A percentile compares a stretch with the other conserved stretches of the same genome.
phyloP scores from a whole-genome alignment of 2,113 vertebrate species.

The Peromyscus leucopus region DNA sequence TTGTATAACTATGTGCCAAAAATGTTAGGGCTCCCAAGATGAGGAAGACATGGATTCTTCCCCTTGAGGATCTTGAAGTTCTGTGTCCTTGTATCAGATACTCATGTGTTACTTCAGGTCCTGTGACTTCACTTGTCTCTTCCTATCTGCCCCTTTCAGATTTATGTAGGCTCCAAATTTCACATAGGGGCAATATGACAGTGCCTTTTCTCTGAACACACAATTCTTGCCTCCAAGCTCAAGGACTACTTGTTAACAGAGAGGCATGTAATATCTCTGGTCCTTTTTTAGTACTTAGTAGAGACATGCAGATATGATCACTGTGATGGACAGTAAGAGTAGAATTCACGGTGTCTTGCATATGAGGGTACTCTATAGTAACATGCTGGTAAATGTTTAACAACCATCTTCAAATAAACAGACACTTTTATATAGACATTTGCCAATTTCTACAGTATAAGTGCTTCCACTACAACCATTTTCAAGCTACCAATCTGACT shows the following conservation, averaged over 20 bases:
- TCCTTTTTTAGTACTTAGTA: background rate
- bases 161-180: background rate
- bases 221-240: background rate
- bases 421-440: background rate
- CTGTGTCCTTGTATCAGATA: background rate
- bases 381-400: background rate
- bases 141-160: background rate
- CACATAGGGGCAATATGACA: background rate
- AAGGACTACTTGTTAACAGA: background rate
- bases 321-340: background rate
- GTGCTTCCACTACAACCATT: background rate
- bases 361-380: background rate
- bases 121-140: background rate
- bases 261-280: background rate
- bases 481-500: constrained; percentile 12
- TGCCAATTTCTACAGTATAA: background rate
- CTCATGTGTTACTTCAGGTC: background rate
- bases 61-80: background rate
- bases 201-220: background rate
- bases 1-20: constrained; percentile 1
- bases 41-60: background rate
- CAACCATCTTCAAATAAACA: background rate
- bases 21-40: background rate
- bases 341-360: background rate
- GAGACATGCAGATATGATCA: background rate